Conservation (phyloP, 2,888 invertebrate species). For the Limenitis camilla region DNA sequence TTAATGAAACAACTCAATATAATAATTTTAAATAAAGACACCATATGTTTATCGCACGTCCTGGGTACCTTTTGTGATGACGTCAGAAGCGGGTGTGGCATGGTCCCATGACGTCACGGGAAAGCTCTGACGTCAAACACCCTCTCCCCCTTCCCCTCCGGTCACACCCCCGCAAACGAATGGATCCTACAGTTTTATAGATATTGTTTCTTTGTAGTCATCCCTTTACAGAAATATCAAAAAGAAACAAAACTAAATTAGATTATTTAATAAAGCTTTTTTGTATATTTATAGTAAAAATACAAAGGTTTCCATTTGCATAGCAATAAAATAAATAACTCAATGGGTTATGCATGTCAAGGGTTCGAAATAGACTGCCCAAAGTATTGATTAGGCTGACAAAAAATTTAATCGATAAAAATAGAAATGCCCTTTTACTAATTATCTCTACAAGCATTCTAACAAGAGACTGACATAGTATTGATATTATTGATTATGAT, state of each 20-base stretch:
- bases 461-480: too few relatives aligned
- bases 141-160: slow-evolving; percentile 33
- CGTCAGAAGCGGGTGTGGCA: slow-evolving; percentile 71
- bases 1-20: too few relatives aligned
- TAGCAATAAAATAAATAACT: not conserved
- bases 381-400: slow-evolving; percentile 4
- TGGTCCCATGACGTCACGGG: slow-evolving; percentile 65
- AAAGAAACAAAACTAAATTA: not conserved
- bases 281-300: too few relatives aligned
- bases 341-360: not conserved
- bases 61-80: slow-evolving; percentile 43
- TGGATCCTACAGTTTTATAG: slow-evolving; percentile 51
- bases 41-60: slow-evolving; percentile 3
- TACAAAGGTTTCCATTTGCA: not conserved
- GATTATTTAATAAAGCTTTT: not conserved
- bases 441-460: too few relatives aligned
- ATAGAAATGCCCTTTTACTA: not conserved
- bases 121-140: slow-evolving; percentile 67
- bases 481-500: too few relatives aligned
- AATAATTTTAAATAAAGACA: slow-evolving; percentile 10
- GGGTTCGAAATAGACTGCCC: not conserved
- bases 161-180: slow-evolving; percentile 41
- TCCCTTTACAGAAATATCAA: slow-evolving; percentile 1
- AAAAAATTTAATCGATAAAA: too few relatives aligned
- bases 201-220: slow-evolving; percentile 46